A percentile compares a stretch with the other conserved stretches of the same genome.
phyloP scores from a whole-genome alignment of 2,113 vertebrate species.

The Mastomys natalensis region DNA sequence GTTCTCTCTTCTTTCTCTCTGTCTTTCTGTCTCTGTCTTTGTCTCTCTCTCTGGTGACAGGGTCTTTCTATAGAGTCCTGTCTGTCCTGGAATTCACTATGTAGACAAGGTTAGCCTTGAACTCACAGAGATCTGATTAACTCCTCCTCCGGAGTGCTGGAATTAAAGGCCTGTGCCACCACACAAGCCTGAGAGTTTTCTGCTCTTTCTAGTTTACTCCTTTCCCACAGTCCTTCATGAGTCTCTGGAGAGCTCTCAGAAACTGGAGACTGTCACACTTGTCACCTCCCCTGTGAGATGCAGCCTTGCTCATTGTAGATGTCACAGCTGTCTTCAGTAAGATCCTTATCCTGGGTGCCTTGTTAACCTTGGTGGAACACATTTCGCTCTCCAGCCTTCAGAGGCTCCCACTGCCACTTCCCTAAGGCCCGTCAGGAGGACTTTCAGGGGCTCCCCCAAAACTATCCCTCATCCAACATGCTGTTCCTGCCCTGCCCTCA shows the following conservation, averaged over 20 bases:
- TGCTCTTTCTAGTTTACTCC: not conserved
- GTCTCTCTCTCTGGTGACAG: no score
- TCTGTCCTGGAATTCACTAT: not conserved
- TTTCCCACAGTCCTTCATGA: not conserved
- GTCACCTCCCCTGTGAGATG: not conserved
- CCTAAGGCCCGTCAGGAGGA: not conserved
- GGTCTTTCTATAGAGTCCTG: no score
- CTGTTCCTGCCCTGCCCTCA: not conserved
- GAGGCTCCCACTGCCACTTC: not conserved
- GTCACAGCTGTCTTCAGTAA: not conserved
- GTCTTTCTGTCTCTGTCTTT: not conserved
- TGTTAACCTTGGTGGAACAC: accelerated
- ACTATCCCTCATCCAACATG: not conserved
- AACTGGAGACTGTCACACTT: not conserved
- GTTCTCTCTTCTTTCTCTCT: not conserved
- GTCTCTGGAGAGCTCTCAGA: not conserved
- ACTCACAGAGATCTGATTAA: not conserved
- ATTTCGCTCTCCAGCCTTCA: not conserved
- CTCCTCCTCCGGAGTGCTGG: not conserved
- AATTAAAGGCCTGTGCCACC: not conserved
- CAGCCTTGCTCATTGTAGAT: not conserved
- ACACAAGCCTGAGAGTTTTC: not conserved
- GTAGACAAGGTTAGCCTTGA: not conserved
- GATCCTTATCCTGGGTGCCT: not conserved
- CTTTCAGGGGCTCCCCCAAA: not conserved